These are phyloP conservation scores for Lasiurus cinereus DNA, from an alignment of 2,113 vertebrate genomes.

Conservation along the genomic window DNA sequence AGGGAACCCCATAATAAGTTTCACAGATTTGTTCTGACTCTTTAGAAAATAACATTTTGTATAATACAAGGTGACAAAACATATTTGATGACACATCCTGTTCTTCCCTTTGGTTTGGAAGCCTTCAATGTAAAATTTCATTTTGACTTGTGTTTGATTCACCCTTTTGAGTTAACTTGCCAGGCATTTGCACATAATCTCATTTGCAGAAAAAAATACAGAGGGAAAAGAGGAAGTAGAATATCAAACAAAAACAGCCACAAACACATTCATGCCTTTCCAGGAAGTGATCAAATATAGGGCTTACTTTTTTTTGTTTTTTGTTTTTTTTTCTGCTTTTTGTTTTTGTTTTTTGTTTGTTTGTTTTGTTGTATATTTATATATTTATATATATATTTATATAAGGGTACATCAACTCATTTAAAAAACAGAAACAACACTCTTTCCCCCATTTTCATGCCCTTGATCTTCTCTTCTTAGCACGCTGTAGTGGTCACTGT, in stretches of 20 bases:
- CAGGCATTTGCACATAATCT: constrained; percentile 86
- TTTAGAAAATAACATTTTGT: constrained; percentile 87
- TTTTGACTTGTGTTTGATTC: constrained; percentile 86
- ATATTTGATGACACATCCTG: constrained; percentile 85
- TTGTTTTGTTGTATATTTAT: constrained; percentile 75
- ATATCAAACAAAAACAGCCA: constrained; percentile 86
- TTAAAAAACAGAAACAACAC: constrained; percentile 86
- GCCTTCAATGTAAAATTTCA: constrained; percentile 85
- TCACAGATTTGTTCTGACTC: constrained; percentile 85
- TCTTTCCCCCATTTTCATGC: constrained; percentile 78
- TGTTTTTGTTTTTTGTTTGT: constrained; percentile 59
- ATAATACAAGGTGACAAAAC: constrained; percentile 88
- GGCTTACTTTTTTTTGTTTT: constrained; percentile 84
- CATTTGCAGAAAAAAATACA: constrained; percentile 85
- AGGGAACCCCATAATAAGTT: constrained; percentile 84
- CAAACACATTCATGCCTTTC: constrained; percentile 86
- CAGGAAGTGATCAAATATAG: constrained; percentile 88
- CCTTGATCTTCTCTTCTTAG: constrained; percentile 86
- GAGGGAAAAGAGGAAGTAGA: constrained; percentile 82
- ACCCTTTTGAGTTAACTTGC: constrained; percentile 86
- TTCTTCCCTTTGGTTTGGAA: constrained; percentile 90
- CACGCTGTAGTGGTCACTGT: constrained; percentile 86
- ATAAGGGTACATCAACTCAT: constrained; percentile 87
- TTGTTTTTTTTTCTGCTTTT: not conserved
- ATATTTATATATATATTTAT: constrained; percentile 86